A percentile compares a stretch with the other conserved stretches of the same genome.
Conservation (phyloP, 1,140 invertebrate genomes). For the Agrilus planipennis region DNA sequence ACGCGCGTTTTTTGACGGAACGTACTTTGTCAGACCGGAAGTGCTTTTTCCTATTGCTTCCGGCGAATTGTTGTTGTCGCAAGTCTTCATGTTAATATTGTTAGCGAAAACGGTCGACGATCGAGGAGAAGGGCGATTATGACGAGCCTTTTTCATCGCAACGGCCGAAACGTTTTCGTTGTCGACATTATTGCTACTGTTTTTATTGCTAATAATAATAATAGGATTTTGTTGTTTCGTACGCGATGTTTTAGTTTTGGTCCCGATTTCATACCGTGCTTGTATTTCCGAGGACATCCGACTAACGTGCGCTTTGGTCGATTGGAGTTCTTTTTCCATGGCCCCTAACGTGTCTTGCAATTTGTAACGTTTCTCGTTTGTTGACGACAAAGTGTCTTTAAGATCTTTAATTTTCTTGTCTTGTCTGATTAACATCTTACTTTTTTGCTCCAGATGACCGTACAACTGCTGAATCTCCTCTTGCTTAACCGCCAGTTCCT, state of each 20-base stretch:
- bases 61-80: too few relatives aligned
- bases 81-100: too few relatives aligned
- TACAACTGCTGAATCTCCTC: constrained; percentile 19
- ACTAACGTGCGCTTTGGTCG: constrained; percentile 20
- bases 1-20: too few relatives aligned
- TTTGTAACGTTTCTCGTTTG: constrained; percentile 27
- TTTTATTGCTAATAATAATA: not conserved
- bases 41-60: too few relatives aligned
- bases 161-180: not conserved
- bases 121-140: too few relatives aligned
- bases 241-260: not conserved
- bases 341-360: constrained; percentile 25
- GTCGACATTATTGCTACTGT: not conserved
- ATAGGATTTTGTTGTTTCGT: not conserved
- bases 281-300: constrained; percentile 16
- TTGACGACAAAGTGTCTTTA: constrained; percentile 17
- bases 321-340: constrained; percentile 27
- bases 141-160: not conserved
- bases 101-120: too few relatives aligned
- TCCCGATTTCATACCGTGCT: constrained; percentile 21
- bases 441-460: constrained; percentile 15
- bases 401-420: constrained; percentile 20
- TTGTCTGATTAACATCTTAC: constrained; percentile 12
- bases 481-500: constrained; percentile 14
- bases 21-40: too few relatives aligned